phyloP scores from a whole-genome alignment of 37 sponge, comb jelly and placozoan genomes.

The Mnemiopsis leidyi region DNA sequence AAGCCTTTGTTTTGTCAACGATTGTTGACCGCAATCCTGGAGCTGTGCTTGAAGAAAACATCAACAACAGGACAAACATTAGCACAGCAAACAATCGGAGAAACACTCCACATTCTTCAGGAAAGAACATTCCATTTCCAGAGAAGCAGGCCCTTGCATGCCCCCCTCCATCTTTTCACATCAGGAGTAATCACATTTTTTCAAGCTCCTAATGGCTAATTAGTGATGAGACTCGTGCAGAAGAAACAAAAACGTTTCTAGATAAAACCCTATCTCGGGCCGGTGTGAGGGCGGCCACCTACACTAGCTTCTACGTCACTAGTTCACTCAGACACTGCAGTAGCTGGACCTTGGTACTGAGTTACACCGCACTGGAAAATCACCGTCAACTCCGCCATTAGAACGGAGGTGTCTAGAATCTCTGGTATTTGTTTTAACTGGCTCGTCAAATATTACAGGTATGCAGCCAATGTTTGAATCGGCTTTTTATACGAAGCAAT shows the following conservation, averaged over 20 bases:
- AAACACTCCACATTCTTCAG: background rate
- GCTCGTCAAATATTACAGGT: background rate
- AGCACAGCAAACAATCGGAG: background rate
- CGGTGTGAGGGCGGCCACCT: background rate
- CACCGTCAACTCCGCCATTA: background rate
- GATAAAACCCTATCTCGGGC: background rate
- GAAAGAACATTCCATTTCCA: background rate
- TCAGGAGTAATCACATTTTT: background rate
- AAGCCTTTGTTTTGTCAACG: background rate
- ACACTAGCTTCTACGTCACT: background rate
- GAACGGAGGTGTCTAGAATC: background rate
- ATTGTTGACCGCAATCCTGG: background rate
- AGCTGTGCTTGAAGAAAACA: background rate
- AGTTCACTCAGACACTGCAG: background rate
- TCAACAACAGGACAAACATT: background rate
- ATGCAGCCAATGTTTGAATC: background rate
- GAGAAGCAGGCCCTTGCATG: background rate
- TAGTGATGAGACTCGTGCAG: background rate
- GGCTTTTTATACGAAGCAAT: too few relatives aligned
- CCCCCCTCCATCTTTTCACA: background rate
- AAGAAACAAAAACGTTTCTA: background rate
- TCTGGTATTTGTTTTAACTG: background rate
- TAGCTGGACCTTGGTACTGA: background rate
- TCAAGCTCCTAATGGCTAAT: background rate
- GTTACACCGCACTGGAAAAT: background rate